Percentiles rank a stretch among this genome's conserved stretches.
phyloP scores from a whole-genome alignment of 2,113 vertebrate species.

The Phaethornis superciliosus region DNA sequence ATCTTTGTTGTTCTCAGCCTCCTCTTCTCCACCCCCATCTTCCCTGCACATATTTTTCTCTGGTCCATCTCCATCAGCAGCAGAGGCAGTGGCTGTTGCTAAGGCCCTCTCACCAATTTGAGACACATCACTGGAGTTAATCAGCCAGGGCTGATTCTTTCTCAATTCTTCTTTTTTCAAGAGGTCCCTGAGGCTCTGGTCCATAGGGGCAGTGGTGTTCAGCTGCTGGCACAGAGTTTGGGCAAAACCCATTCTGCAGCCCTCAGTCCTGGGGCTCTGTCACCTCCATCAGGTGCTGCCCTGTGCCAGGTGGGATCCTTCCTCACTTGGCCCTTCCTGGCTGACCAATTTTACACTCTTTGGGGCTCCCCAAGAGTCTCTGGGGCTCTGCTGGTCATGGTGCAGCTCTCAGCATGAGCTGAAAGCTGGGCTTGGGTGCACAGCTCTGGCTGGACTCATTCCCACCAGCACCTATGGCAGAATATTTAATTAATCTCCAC shows the following conservation, averaged over 20 bases:
- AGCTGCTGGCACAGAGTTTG: background rate
- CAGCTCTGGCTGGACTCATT: background rate
- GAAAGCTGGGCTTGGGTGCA: fast-evolving
- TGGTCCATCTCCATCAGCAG: background rate
- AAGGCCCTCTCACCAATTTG: slow-evolving; percentile 27
- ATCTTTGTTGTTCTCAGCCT: background rate
- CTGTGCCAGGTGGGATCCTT: background rate
- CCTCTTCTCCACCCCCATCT: background rate
- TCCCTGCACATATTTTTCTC: background rate
- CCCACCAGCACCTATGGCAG: fast-evolving
- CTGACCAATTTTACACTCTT: fast-evolving
- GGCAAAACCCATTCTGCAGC: background rate
- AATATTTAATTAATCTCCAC: background rate
- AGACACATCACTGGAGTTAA: background rate
- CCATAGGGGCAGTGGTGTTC: fast-evolving
- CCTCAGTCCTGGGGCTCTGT: background rate
- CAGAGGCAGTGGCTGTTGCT: slow-evolving; percentile 9
- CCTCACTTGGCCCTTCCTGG: background rate
- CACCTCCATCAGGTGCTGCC: background rate
- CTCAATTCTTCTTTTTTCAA: fast-evolving
- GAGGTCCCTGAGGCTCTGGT: fast-evolving
- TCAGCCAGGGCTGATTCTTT: background rate
- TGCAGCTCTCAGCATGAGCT: background rate
- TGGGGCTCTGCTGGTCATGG: fast-evolving
- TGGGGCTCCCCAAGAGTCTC: background rate